phyloP scores from a whole-genome alignment of 2,113 vertebrate genomes.

The Columba janthina region DNA sequence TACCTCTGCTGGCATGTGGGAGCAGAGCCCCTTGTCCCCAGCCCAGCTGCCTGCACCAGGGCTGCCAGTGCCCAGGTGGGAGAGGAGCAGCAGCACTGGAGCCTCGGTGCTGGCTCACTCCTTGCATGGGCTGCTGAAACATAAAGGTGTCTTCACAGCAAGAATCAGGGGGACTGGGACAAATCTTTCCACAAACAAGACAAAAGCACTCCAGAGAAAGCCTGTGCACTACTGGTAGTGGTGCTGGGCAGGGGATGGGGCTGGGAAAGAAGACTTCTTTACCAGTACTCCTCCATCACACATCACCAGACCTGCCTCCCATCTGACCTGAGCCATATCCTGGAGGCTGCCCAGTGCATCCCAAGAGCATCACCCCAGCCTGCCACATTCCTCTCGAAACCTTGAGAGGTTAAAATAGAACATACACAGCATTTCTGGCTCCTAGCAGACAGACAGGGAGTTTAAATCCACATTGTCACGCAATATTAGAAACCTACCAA shows the following conservation, averaged over 20 bases:
- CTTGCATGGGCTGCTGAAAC: neutral
- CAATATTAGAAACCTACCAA: neutral
- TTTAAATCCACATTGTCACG: neutral
- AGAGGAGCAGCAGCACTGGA: neutral
- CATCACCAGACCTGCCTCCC: neutral
- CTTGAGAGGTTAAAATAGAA: neutral
- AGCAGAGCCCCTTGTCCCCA: neutral
- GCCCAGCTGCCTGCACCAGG: too few relatives aligned
- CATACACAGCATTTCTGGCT: neutral
- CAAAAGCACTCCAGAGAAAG: neutral
- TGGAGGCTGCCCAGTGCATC: neutral
- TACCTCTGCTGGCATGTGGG: neutral
- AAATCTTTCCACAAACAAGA: neutral
- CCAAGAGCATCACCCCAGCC: neutral
- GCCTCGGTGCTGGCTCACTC: neutral
- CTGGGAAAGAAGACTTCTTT: neutral
- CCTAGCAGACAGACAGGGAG: neutral
- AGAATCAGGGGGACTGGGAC: accelerated
- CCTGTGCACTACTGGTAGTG: neutral
- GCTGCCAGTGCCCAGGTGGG: neutral
- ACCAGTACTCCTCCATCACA: neutral
- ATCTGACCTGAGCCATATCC: neutral
- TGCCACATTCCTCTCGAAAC: neutral
- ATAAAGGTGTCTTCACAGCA: neutral
- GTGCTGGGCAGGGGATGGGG: neutral